Evolutionary conservation across 2,888 invertebrate species (phyloP).

Genomic region (Torymus tubicola): DNA sequence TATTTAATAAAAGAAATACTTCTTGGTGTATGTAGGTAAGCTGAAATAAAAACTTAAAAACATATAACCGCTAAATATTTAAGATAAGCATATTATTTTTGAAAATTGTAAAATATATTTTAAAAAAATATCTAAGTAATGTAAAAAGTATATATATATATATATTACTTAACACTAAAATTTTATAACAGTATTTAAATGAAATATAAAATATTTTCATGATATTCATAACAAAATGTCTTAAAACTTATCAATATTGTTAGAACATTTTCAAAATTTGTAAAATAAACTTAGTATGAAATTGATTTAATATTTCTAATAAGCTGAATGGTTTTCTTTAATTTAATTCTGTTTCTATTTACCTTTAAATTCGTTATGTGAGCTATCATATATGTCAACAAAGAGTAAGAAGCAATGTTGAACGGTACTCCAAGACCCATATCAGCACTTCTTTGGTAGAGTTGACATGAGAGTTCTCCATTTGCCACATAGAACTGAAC

Average conservation of each 20-base stretch:
- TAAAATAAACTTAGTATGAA: constrained; percentile 20
- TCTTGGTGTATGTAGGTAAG: no score
- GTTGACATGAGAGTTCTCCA: constrained; percentile 90
- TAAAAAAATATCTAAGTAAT: constrained; percentile 7
- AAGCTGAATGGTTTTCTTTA: constrained; percentile 7
- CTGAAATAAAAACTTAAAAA: no score
- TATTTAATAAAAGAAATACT: no score
- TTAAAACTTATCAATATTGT: no score
- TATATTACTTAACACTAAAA: no score
- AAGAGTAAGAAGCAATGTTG: constrained; percentile 97
- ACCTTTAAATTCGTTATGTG: constrained; percentile 94
- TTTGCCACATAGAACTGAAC: constrained; percentile 94
- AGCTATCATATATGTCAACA: constrained; percentile 97
- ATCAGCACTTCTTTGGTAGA: constrained; percentile 98
- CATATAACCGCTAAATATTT: no score
- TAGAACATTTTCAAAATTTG: constrained; percentile 14
- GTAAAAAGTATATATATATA: background rate
- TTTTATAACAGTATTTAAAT: no score
- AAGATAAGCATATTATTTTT: background rate
- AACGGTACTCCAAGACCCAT: constrained; percentile 99
- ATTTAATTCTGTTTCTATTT: constrained; percentile 55
- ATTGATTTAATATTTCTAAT: constrained; percentile 39
- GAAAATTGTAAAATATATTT: constrained; percentile 21
- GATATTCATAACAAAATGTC: background rate
- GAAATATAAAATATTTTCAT: background rate